Percentiles rank a stretch among this genome's conserved stretches.
Evolutionary conservation across 2,888 invertebrate species (phyloP).

Genomic region (Buathra laborator): DNA sequence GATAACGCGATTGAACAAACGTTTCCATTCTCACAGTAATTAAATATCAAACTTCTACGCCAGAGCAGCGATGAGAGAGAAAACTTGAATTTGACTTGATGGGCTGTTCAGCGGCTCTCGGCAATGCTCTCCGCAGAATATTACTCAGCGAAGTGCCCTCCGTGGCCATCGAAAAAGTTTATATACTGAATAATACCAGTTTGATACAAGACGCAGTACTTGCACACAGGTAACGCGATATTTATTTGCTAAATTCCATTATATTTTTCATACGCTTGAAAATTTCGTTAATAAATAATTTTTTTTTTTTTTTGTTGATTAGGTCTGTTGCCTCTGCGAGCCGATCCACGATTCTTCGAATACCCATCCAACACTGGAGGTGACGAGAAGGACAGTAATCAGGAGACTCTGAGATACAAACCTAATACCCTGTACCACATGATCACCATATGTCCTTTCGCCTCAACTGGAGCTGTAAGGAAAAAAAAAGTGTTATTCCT

Average conservation of each 20-base stretch:
- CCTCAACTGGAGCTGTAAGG: conserved; percentile 1
- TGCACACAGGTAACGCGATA: conserved; percentile 87
- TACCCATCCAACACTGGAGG: conserved; percentile 88
- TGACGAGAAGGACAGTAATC: conserved; percentile 90
- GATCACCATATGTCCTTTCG: background rate
- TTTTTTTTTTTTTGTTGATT: conserved; percentile 86
- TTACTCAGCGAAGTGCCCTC: conserved; percentile 96
- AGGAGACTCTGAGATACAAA: conserved; percentile 94
- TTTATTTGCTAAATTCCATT: too few relatives aligned
- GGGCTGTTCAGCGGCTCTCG: conserved; percentile 93
- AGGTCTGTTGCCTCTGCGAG: conserved; percentile 95
- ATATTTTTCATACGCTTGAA: too few relatives aligned
- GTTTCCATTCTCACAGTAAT: conserved; percentile 80
- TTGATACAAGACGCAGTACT: conserved; percentile 96
- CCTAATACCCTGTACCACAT: too few relatives aligned
- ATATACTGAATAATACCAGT: conserved; percentile 94
- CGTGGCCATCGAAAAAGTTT: conserved; percentile 97
- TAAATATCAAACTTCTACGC: conserved; percentile 86
- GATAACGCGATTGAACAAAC: background rate
- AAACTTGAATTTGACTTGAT: conserved; percentile 96
- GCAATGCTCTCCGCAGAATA: conserved; percentile 94
- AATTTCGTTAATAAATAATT: too few relatives aligned
- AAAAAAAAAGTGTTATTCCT: background rate
- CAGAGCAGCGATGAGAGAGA: conserved; percentile 87
- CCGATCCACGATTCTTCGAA: conserved; percentile 96